Evolutionary conservation across 2,113 vertebrate genomes (phyloP).

Genomic region (Sterrhoptilus dennistouni): DNA sequence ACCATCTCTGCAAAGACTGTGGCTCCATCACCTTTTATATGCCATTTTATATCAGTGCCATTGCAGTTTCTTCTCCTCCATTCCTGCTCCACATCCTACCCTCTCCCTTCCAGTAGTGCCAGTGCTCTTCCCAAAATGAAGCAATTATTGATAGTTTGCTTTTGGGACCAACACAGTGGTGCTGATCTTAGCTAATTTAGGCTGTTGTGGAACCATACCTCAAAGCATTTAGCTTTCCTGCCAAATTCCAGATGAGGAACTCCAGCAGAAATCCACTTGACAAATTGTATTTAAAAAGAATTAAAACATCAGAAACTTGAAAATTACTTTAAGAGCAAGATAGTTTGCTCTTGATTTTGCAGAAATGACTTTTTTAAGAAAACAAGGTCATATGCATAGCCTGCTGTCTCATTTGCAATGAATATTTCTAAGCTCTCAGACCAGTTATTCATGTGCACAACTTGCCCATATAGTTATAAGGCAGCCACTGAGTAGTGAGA

Average conservation of each 20-base stretch:
- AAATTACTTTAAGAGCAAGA: background rate
- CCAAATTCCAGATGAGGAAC: background rate
- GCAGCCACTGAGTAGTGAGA: background rate
- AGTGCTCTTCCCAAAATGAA: background rate
- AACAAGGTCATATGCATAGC: background rate
- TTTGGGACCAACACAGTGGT: background rate
- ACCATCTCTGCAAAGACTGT: background rate
- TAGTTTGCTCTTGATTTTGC: background rate
- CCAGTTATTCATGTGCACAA: background rate
- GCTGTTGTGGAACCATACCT: background rate
- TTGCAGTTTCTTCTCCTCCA: background rate
- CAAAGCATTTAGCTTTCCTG: background rate
- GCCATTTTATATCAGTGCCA: background rate
- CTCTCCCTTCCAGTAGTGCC: background rate
- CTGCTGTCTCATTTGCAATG: background rate
- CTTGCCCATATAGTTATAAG: background rate
- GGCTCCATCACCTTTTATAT: background rate
- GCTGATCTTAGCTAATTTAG: background rate
- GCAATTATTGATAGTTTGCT: background rate
- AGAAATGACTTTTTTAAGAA: background rate
- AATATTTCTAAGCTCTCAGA: background rate
- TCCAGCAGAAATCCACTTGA: background rate
- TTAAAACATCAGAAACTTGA: background rate
- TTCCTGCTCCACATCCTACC: background rate
- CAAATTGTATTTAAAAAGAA: background rate